These are phyloP conservation scores for Episyrphus balteatus DNA, from an alignment of 1,140 invertebrate genomes.

Conservation along the genomic window DNA sequence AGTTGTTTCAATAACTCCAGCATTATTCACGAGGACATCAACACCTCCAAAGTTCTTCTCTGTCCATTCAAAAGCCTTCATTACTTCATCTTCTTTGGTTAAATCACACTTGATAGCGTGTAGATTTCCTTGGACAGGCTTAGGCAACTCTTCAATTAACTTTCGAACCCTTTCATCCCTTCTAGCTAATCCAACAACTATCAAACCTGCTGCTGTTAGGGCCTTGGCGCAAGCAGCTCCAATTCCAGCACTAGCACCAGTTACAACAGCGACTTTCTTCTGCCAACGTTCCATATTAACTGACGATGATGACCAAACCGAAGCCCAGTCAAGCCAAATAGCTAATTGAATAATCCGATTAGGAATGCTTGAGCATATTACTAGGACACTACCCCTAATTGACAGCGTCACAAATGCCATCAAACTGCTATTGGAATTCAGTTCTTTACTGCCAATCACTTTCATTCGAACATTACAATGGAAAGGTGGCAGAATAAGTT, in stretches of 20 bases:
- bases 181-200: slow-evolving; percentile 58
- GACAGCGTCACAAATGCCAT: no score
- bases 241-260: slow-evolving; percentile 45
- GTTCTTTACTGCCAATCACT: not conserved
- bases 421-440: no score
- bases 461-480: slow-evolving; percentile 15
- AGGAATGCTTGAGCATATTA: no score
- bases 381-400: no score
- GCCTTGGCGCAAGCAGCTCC: slow-evolving; percentile 39
- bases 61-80: slow-evolving; percentile 51
- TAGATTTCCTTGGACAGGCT: slow-evolving; percentile 30
- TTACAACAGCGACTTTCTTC: slow-evolving; percentile 32
- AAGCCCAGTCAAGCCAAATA: no score
- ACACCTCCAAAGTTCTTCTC: slow-evolving; percentile 49
- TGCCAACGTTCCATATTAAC: slow-evolving; percentile 34
- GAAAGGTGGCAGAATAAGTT: slow-evolving; percentile 34
- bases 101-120: slow-evolving; percentile 49
- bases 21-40: slow-evolving; percentile 65
- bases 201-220: slow-evolving; percentile 42
- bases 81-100: slow-evolving; percentile 50
- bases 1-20: slow-evolving; percentile 46
- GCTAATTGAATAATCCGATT: no score
- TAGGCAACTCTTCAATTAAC: slow-evolving; percentile 14
- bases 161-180: slow-evolving; percentile 47
- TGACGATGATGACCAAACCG: slow-evolving; percentile 17